Percentiles rank a stretch among this genome's conserved stretches.
Evolutionary conservation across 2,113 vertebrate genomes (phyloP).

Genomic region (Saccopteryx leptura): DNA sequence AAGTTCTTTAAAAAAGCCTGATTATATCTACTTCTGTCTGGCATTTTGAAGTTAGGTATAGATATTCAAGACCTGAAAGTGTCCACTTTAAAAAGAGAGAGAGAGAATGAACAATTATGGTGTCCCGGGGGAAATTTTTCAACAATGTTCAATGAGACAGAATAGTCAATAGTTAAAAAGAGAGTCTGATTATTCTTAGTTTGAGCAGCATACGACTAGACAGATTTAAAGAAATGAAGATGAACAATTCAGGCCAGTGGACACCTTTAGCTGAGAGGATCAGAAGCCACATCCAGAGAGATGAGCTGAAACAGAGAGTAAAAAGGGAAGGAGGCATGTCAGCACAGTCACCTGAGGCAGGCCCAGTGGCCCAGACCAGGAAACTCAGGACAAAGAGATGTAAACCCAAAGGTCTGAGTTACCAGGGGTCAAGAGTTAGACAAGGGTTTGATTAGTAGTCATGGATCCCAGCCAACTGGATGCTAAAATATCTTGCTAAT

Average conservation of each 20-base stretch:
- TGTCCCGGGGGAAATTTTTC: neutral
- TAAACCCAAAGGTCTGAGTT: neutral
- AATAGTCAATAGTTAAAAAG: neutral
- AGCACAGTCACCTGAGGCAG: neutral
- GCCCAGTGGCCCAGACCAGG: neutral
- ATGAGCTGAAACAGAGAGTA: neutral
- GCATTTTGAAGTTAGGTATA: neutral
- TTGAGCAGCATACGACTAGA: neutral
- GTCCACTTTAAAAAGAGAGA: neutral
- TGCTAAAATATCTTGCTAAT: neutral
- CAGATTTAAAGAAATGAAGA: neutral
- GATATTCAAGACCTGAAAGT: neutral
- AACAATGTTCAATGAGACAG: neutral
- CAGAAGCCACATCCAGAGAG: neutral
- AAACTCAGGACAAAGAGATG: neutral
- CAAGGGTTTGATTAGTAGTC: neutral
- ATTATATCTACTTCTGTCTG: neutral
- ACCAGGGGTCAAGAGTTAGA: neutral
- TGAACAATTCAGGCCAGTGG: neutral
- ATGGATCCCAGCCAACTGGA: neutral
- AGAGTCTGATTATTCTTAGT: neutral
- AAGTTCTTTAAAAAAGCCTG: slow-evolving; percentile 1
- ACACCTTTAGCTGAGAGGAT: neutral
- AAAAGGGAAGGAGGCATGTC: neutral
- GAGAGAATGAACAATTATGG: neutral